A percentile compares a stretch with the other conserved stretches of the same genome.
These are phyloP conservation scores for Aromia moschata DNA, from an alignment of 2,888 invertebrate species.

Conservation along the genomic window DNA sequence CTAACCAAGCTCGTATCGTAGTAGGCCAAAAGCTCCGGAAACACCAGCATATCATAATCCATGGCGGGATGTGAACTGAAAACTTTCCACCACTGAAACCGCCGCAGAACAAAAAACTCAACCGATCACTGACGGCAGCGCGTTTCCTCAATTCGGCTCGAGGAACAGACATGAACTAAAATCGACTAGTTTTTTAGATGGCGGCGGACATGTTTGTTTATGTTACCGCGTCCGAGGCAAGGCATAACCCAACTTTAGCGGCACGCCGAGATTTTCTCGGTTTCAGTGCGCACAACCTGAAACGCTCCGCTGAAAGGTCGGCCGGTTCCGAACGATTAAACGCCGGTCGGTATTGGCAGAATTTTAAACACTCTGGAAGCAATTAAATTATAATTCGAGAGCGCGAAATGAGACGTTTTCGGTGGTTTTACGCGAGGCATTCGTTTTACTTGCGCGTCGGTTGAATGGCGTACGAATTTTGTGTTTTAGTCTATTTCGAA, in stretches of 20 bases:
- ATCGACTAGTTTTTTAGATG: conserved; percentile 53
- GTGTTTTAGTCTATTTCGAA: too few relatives aligned
- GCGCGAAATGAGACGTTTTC: conserved; percentile 27
- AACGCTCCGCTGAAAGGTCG: conserved; percentile 41
- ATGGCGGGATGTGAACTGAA: conserved; percentile 52
- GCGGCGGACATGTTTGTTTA: conserved; percentile 60
- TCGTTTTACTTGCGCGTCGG: conserved; percentile 8
- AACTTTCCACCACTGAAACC: conserved; percentile 16
- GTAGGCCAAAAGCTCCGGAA: conserved; percentile 71
- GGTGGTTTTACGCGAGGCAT: conserved; percentile 9
- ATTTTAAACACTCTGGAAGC: conserved; percentile 36
- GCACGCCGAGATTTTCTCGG: conserved; percentile 38
- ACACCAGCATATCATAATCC: conserved; percentile 74
- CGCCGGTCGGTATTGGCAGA: conserved; percentile 40
- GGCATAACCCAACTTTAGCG: conserved; percentile 56
- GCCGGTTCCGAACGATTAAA: conserved; percentile 40
- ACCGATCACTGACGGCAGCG: background rate
- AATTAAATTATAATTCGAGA: conserved; percentile 32
- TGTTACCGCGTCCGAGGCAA: conserved; percentile 59
- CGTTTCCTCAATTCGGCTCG: conserved; percentile 26
- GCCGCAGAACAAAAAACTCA: conserved; percentile 6
- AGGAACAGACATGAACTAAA: conserved; percentile 54
- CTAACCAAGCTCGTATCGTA: conserved; percentile 65
- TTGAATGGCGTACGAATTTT: too few relatives aligned
- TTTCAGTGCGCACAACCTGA: conserved; percentile 49